A percentile compares a stretch with the other conserved stretches of the same genome.
Evolutionary conservation across 2,888 invertebrate species (phyloP).

Genomic region (Lathronympha strigana): DNA sequence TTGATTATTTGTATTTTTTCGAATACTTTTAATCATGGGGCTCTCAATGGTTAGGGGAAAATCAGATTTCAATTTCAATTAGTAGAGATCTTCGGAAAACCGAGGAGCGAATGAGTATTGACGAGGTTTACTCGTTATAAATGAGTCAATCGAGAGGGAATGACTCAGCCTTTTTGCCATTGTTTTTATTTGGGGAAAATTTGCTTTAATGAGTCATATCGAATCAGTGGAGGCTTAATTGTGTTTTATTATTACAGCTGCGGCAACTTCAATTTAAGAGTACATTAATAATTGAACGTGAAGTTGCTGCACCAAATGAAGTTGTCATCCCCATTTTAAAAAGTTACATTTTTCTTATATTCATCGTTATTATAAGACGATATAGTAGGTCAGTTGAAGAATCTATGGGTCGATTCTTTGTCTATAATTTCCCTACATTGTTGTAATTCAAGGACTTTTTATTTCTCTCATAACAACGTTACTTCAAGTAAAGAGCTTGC

Average conservation of each 20-base stretch:
- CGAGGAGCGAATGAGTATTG: slow-evolving; percentile 78
- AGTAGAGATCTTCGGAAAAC: slow-evolving; percentile 78
- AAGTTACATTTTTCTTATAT: too few species aligned
- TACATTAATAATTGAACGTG: neutral
- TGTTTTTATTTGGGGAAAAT: slow-evolving; percentile 17
- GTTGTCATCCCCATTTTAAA: too few species aligned
- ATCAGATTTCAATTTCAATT: slow-evolving; percentile 85
- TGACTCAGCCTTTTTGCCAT: slow-evolving; percentile 64
- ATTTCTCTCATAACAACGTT: slow-evolving; percentile 1
- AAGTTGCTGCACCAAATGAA: too few species aligned
- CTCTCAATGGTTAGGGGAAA: slow-evolving; percentile 69
- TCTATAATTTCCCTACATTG: neutral
- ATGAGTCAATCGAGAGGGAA: slow-evolving; percentile 70
- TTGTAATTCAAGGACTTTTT: neutral
- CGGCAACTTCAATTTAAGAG: neutral
- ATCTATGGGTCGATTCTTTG: neutral
- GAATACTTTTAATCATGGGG: slow-evolving; percentile 82
- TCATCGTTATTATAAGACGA: neutral
- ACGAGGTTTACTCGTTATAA: slow-evolving; percentile 77
- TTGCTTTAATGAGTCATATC: slow-evolving; percentile 11
- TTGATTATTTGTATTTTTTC: slow-evolving; percentile 85
- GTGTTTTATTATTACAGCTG: neutral
- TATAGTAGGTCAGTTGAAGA: too few species aligned
- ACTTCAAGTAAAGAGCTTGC: neutral
- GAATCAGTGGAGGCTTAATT: neutral